These are phyloP conservation scores for Meloe dianella DNA, from an alignment of 2,888 invertebrate genomes.

Conservation along the genomic window DNA sequence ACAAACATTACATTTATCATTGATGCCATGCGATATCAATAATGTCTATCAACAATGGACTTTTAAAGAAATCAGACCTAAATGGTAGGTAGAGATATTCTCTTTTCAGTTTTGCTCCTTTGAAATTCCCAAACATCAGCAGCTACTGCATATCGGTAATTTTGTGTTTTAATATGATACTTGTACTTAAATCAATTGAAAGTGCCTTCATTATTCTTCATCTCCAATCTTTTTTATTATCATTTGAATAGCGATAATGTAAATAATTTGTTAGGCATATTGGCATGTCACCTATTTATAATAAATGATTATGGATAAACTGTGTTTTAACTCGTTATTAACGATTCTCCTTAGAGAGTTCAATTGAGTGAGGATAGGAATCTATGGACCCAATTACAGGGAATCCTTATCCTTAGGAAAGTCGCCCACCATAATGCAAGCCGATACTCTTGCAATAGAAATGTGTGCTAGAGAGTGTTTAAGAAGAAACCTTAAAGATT, in stretches of 20 bases:
- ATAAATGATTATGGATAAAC: neutral
- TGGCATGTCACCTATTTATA: neutral
- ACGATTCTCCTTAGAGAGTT: too few species aligned
- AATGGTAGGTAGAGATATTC: constrained; percentile 59
- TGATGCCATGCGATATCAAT: constrained; percentile 83
- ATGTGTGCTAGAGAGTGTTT: too few species aligned
- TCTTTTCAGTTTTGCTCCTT: neutral
- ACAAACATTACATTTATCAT: constrained; percentile 74
- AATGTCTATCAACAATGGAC: constrained; percentile 90
- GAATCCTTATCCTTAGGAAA: too few species aligned
- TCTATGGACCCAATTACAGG: too few species aligned
- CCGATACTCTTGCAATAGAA: too few species aligned
- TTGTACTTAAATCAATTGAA: constrained; percentile 2
- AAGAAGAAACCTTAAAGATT: too few species aligned
- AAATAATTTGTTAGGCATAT: constrained; percentile 5
- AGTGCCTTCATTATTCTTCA: neutral
- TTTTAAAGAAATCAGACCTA: constrained; percentile 76
- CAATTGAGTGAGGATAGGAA: too few species aligned
- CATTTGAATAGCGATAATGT: neutral
- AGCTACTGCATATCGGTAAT: constrained; percentile 9
- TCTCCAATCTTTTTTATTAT: neutral
- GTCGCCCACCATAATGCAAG: too few species aligned
- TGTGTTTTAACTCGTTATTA: too few species aligned
- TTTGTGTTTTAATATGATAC: neutral
- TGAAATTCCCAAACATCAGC: neutral